phyloP scores from a whole-genome alignment of 2,888 invertebrate species.

The Erpobdella octoculata region DNA sequence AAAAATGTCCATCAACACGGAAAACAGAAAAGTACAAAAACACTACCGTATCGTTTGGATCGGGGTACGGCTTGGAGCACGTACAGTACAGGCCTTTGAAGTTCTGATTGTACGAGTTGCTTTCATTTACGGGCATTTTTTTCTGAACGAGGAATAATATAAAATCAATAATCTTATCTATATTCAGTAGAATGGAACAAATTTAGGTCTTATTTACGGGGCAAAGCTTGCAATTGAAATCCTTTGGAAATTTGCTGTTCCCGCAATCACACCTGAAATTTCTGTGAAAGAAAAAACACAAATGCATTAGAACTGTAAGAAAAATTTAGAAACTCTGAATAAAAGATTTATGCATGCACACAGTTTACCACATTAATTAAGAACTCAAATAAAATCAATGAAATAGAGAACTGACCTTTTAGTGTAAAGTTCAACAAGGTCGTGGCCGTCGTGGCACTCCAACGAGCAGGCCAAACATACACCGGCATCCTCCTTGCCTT shows the following conservation, averaged over 20 bases:
- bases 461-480: constrained; percentile 88
- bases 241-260: constrained; percentile 55
- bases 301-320: too few relatives aligned
- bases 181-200: not conserved
- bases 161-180: not conserved
- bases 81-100: constrained; percentile 84
- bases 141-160: constrained; percentile 23
- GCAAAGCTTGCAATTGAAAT: constrained; percentile 62
- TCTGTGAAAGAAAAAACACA: constrained; percentile 51
- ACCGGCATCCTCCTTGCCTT: constrained; percentile 62
- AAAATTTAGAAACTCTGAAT: too few relatives aligned
- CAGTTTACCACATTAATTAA: too few relatives aligned
- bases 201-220: constrained; percentile 55
- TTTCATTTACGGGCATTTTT: constrained; percentile 58
- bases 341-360: too few relatives aligned
- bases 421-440: constrained; percentile 87
- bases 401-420: constrained; percentile 56
- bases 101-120: constrained; percentile 79
- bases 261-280: constrained; percentile 94
- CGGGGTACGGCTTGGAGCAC: constrained; percentile 87
- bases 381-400: too few relatives aligned
- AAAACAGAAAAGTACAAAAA: not conserved
- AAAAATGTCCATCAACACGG: too few relatives aligned
- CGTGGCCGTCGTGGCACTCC: constrained; percentile 89
- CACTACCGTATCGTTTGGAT: constrained; percentile 65